These are phyloP conservation scores for Varecia variegata DNA, from an alignment of 2,797 vertebrate species.

Conservation along the genomic window DNA sequence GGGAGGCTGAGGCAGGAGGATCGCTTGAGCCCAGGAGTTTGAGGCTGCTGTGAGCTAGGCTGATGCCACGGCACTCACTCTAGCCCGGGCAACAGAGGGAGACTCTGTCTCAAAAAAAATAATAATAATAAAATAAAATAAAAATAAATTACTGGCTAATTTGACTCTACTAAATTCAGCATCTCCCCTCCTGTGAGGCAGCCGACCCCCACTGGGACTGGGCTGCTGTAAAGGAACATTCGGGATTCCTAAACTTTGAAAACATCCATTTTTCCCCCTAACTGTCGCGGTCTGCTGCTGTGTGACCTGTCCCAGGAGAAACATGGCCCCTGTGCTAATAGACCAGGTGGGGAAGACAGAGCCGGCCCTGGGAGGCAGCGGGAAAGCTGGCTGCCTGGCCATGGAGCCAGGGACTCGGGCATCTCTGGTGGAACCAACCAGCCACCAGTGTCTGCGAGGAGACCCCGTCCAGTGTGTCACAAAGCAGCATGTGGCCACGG, in stretches of 20 bases:
- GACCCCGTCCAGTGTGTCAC: background rate
- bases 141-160: too few species aligned
- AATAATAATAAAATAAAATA: too few species aligned
- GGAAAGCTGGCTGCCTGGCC: background rate
- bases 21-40: too few species aligned
- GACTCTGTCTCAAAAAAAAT: too few species aligned
- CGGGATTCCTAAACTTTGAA: background rate
- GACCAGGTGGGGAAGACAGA: background rate
- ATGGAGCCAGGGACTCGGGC: background rate
- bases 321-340: background rate
- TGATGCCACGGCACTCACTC: too few species aligned
- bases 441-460: background rate
- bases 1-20: too few species aligned
- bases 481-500: background rate
- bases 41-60: too few species aligned
- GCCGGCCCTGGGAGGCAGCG: background rate
- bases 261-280: background rate
- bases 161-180: background rate
- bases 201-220: background rate
- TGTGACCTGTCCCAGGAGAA: background rate
- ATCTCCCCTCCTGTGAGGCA: background rate
- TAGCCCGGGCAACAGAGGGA: too few species aligned
- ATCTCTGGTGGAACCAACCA: background rate
- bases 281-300: background rate
- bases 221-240: slow-evolving; percentile 10